Conservation (phyloP, 2,888 invertebrate species). For the Ophioninae sp. region DNA sequence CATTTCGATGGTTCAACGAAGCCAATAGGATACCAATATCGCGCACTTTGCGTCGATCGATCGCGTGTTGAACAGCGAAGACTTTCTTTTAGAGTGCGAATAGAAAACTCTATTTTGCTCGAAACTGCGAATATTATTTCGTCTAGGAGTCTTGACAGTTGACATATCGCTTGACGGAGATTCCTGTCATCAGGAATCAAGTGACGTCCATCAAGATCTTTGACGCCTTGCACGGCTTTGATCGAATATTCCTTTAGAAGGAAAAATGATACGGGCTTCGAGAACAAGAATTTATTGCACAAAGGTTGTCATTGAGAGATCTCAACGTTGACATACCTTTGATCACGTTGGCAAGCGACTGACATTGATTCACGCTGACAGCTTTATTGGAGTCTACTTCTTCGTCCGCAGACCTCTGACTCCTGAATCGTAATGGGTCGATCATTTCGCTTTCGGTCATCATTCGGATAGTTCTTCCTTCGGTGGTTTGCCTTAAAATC, state of each 20-base stretch:
- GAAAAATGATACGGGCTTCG: background rate
- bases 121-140: slow-evolving; percentile 11
- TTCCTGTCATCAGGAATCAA: background rate
- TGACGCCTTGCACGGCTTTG: background rate
- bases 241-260: slow-evolving; percentile 19
- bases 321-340: slow-evolving; percentile 14
- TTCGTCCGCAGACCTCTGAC: background rate
- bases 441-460: background rate
- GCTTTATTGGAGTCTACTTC: background rate
- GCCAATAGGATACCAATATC: background rate
- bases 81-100: background rate
- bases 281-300: background rate
- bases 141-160: background rate
- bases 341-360: background rate
- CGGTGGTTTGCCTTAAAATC: too few relatives aligned
- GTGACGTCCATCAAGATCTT: slow-evolving; percentile 14
- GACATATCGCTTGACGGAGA: slow-evolving; percentile 6
- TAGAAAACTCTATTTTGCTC: background rate
- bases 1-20: slow-evolving; percentile 9
- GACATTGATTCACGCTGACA: slow-evolving; percentile 13
- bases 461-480: too few relatives aligned
- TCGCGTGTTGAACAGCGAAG: background rate
- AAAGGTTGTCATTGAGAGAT: slow-evolving; percentile 10
- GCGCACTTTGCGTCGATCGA: background rate
- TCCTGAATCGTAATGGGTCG: background rate